phyloP scores from a whole-genome alignment of 2,113 vertebrate genomes.

The Limanda limanda region DNA sequence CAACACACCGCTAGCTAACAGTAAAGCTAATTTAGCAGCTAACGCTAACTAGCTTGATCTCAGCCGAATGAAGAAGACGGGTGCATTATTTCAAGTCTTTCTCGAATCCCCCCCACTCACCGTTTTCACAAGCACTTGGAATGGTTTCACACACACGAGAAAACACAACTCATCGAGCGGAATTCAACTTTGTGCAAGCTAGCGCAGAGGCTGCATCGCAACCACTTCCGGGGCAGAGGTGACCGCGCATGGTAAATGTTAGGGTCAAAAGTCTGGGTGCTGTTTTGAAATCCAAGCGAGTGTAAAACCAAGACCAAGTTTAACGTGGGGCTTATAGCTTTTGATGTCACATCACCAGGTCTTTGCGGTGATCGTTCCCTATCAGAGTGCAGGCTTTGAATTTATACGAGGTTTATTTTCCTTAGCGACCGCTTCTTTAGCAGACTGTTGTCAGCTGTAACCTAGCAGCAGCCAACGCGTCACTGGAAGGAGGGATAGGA shows the following conservation, averaged over 20 bases:
- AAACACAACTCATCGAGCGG: background rate
- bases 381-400: background rate
- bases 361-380: background rate
- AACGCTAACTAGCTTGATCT: conserved; percentile 44
- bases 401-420: background rate
- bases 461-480: conserved; percentile 68
- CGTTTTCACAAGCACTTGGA: conserved; percentile 11
- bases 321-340: background rate
- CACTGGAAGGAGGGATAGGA: background rate
- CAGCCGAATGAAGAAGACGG: background rate
- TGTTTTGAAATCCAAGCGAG: background rate
- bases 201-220: background rate
- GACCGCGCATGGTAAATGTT: conserved; percentile 29
- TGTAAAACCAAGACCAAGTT: background rate
- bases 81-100: background rate
- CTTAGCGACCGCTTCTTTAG: background rate
- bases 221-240: conserved; percentile 69
- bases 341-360: background rate
- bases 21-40: conserved; percentile 43
- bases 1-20: conserved; percentile 12
- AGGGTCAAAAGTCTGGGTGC: background rate
- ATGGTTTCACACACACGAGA: background rate
- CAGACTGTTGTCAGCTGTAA: conserved; percentile 72
- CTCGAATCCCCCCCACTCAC: conserved; percentile 26
- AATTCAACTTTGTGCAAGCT: conserved; percentile 15